Evolutionary conservation across 2,797 vertebrate species (phyloP).

Genomic region (Lithobates sylvaticus): DNA sequence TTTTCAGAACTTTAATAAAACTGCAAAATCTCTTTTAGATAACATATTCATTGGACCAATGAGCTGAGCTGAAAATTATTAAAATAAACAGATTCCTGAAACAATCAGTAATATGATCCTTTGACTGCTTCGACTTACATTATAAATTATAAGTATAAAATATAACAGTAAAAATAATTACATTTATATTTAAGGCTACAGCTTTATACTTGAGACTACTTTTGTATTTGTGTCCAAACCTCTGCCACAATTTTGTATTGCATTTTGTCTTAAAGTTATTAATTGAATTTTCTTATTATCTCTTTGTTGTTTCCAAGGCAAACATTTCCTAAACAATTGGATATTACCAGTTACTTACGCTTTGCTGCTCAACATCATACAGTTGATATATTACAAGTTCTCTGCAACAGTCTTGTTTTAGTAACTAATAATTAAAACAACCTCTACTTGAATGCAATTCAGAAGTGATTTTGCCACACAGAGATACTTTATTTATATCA

Average conservation of each 20-base stretch:
- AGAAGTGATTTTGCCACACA: not conserved
- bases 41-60: no score
- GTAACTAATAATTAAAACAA: constrained; percentile 25
- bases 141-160: not conserved
- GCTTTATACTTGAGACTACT: not conserved
- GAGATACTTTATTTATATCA: constrained; percentile 8
- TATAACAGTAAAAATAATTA: not conserved
- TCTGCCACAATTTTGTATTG: not conserved
- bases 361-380: constrained; percentile 14
- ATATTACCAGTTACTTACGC: constrained; percentile 1
- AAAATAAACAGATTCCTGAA: no score
- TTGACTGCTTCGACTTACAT: not conserved
- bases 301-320: constrained; percentile 4
- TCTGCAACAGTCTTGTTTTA: constrained; percentile 5
- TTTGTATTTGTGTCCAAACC: not conserved
- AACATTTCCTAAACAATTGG: constrained; percentile 24
- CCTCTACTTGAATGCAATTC: constrained; percentile 5
- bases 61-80: no score
- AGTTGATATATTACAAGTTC: constrained; percentile 10
- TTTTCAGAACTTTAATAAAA: no score
- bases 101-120: not conserved
- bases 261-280: constrained; percentile 3
- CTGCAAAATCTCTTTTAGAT: no score
- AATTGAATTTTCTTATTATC: constrained; percentile 2
- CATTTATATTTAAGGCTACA: not conserved